A percentile compares a stretch with the other conserved stretches of the same genome.
These are phyloP conservation scores for Ptychodera flava DNA, from an alignment of 35 echinoderm and acorn worm species.

Conservation along the genomic window DNA sequence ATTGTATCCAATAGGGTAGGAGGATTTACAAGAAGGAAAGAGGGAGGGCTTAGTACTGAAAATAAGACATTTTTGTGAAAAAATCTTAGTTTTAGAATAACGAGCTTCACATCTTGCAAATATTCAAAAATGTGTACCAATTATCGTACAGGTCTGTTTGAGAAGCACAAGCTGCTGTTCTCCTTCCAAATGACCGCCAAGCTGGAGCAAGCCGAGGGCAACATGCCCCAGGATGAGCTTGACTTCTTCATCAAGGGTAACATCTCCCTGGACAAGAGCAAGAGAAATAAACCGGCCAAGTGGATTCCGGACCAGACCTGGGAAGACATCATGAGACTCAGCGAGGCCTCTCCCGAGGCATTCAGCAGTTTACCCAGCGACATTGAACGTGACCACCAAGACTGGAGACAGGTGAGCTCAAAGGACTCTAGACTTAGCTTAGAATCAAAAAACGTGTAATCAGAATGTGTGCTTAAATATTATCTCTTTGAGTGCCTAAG, in stretches of 20 bases:
- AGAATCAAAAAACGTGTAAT: too few species aligned
- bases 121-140: too few species aligned
- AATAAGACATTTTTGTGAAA: too few species aligned
- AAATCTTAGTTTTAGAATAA: too few species aligned
- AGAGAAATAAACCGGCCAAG: slow-evolving; percentile 53
- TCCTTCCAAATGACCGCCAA: slow-evolving; percentile 99
- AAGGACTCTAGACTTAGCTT: too few species aligned
- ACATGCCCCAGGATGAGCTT: slow-evolving; percentile 86
- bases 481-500: too few species aligned
- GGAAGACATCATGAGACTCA: slow-evolving; percentile 92
- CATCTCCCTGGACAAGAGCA: slow-evolving; percentile 93
- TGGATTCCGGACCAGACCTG: slow-evolving; percentile 98
- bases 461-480: too few species aligned
- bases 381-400: slow-evolving; percentile 60
- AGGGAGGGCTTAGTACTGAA: too few species aligned
- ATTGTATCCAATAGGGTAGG: too few species aligned
- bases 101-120: too few species aligned
- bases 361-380: slow-evolving; percentile 78
- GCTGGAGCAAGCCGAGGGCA: slow-evolving; percentile 89
- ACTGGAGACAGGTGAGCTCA: slow-evolving; percentile 72
- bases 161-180: slow-evolving; percentile 99
- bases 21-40: too few species aligned
- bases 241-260: slow-evolving; percentile 99
- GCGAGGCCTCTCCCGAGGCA: slow-evolving; percentile 49
- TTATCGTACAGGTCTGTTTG: slow-evolving; percentile 92